These are phyloP conservation scores for Palythoa grandis DNA, from an alignment of 92 coral and sea anemone species.

Conservation along the genomic window DNA sequence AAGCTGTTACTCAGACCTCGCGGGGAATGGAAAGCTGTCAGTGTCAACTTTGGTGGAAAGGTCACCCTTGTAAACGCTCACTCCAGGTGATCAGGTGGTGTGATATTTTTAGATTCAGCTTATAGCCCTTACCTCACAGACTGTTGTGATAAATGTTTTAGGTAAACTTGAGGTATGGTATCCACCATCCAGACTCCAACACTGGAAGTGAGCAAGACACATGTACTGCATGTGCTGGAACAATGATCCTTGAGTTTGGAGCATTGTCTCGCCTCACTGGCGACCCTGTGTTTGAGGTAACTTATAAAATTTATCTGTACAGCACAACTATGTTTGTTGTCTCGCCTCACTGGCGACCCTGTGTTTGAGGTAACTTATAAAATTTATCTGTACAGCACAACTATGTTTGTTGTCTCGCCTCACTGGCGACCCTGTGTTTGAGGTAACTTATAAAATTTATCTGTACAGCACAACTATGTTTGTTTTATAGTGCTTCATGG, in stretches of 20 bases:
- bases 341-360: constrained; percentile 94
- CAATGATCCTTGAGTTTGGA: constrained; percentile 99
- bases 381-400: too few relatives aligned
- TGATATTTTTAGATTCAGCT: not conserved
- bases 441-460: constrained; percentile 54
- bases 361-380: constrained; percentile 80
- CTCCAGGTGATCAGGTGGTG: too few relatives aligned
- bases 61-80: too few relatives aligned
- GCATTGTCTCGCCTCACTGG: constrained; percentile 95
- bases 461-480: too few relatives aligned
- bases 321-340: too few relatives aligned
- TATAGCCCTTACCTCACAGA: not conserved
- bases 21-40: too few relatives aligned
- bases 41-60: too few relatives aligned
- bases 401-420: constrained; percentile 90
- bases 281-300: constrained; percentile 95
- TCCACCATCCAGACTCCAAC: constrained; percentile 89
- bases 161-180: constrained; percentile 95
- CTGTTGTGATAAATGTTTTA: constrained; percentile 17
- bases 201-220: constrained; percentile 98
- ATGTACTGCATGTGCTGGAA: constrained; percentile 99
- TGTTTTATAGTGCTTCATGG: too few relatives aligned
- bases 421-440: constrained; percentile 95
- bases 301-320: too few relatives aligned
- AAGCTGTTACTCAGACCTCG: too few relatives aligned